Percentiles rank a stretch among this genome's conserved stretches.
These are phyloP conservation scores for Cotesia typhae DNA, from an alignment of 1,140 invertebrate genomes.

Conservation along the genomic window DNA sequence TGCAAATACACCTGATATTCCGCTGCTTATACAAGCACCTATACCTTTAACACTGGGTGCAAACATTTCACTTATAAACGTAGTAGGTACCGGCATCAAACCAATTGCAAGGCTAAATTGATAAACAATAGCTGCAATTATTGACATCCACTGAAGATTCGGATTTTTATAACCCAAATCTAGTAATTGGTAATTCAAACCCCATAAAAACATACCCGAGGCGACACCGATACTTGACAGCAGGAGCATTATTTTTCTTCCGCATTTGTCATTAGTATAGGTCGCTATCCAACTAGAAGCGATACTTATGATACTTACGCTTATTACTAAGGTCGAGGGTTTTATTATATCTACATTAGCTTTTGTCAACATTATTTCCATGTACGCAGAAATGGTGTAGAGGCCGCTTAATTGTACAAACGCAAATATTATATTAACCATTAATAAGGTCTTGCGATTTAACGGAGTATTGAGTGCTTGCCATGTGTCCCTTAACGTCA, in stretches of 20 bases:
- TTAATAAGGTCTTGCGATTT: slow-evolving; percentile 72
- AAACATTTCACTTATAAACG: slow-evolving; percentile 79
- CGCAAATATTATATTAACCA: slow-evolving; percentile 73
- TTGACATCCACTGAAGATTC: slow-evolving; percentile 67
- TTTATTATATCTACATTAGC: slow-evolving; percentile 64
- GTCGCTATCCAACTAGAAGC: slow-evolving; percentile 70
- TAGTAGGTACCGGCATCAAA: slow-evolving; percentile 75
- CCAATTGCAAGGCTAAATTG: slow-evolving; percentile 75
- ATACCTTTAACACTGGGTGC: slow-evolving; percentile 75
- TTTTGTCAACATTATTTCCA: slow-evolving; percentile 76
- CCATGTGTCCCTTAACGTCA: slow-evolving; percentile 24
- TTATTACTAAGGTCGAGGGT: slow-evolving; percentile 69
- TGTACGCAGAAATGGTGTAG: slow-evolving; percentile 79
- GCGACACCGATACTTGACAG: slow-evolving; percentile 69
- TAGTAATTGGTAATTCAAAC: slow-evolving; percentile 72
- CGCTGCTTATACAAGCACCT: slow-evolving; percentile 75
- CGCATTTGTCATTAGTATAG: slow-evolving; percentile 75
- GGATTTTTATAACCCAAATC: slow-evolving; percentile 62
- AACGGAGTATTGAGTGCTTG: slow-evolving; percentile 41
- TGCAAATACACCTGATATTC: slow-evolving; percentile 76
- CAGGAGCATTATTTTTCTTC: slow-evolving; percentile 74
- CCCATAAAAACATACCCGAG: slow-evolving; percentile 67
- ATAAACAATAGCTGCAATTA: slow-evolving; percentile 71
- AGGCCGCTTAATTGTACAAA: slow-evolving; percentile 82
- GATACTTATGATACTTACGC: slow-evolving; percentile 74